A percentile compares a stretch with the other conserved stretches of the same genome.
Evolutionary conservation across 2,888 invertebrate species (phyloP).

Genomic region (Xestia sexstrigata): DNA sequence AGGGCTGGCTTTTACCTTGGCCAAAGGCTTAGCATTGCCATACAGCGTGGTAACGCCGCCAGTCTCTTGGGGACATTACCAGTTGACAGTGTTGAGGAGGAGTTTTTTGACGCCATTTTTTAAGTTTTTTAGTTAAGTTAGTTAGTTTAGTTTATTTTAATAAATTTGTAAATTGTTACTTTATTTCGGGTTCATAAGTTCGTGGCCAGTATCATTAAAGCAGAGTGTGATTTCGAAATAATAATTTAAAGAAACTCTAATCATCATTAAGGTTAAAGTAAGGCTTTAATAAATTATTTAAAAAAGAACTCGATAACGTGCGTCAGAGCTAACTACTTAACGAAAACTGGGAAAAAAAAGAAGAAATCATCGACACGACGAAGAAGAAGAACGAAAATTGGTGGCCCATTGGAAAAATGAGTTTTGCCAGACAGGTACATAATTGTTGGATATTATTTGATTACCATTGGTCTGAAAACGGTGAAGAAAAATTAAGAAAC

Average conservation of each 20-base stretch:
- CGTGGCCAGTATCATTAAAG: conserved; percentile 13
- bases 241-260: conserved; percentile 41
- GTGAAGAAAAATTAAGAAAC: background rate
- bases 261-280: conserved; percentile 39
- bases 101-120: no score
- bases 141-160: no score
- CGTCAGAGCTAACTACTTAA: background rate
- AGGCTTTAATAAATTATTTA: background rate
- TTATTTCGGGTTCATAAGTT: conserved; percentile 27
- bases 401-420: background rate
- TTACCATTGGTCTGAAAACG: background rate
- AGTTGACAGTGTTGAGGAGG: no score
- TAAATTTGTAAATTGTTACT: no score
- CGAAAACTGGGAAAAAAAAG: background rate
- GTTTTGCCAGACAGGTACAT: background rate
- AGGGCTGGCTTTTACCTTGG: no score
- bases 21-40: no score
- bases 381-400: background rate
- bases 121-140: no score
- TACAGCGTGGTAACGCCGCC: no score
- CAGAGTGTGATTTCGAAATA: conserved; percentile 47
- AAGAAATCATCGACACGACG: no score
- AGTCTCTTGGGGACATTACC: no score
- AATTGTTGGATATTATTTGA: background rate
- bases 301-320: background rate